phyloP scores from a whole-genome alignment of 2,797 vertebrate species.

The Netta rufina region DNA sequence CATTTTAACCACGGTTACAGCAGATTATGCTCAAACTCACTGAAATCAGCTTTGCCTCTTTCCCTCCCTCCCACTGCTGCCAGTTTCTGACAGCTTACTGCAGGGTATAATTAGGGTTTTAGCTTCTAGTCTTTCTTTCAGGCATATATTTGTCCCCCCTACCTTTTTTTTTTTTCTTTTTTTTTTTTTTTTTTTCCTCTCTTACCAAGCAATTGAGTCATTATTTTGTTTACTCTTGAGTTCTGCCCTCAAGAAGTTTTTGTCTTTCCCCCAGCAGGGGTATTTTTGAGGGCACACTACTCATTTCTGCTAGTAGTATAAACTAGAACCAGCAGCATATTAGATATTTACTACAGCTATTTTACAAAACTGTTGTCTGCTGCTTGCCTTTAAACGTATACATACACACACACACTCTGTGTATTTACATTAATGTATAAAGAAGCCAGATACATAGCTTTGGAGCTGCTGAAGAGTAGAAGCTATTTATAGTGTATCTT shows the following conservation, averaged over 20 bases:
- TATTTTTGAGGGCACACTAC: not conserved
- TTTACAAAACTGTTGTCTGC: slow-evolving; percentile 8
- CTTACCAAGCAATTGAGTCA: not conserved
- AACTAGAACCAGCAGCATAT: not conserved
- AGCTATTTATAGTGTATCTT: slow-evolving; percentile 32
- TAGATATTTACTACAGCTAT: not conserved
- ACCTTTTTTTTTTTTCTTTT: not conserved
- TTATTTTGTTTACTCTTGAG: not conserved
- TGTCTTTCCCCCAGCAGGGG: not conserved
- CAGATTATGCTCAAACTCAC: slow-evolving; percentile 40
- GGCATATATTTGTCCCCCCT: not conserved
- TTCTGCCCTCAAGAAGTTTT: slow-evolving; percentile 27
- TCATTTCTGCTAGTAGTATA: not conserved
- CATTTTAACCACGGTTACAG: slow-evolving; percentile 47
- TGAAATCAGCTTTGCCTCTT: slow-evolving; percentile 54
- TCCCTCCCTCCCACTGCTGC: slow-evolving; percentile 63
- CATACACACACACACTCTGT: not conserved
- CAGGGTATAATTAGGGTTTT: slow-evolving; percentile 68
- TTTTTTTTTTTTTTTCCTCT: too few species aligned
- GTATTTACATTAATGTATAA: not conserved
- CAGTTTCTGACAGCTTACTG: slow-evolving; percentile 68
- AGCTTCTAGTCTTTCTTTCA: slow-evolving; percentile 53
- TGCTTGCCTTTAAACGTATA: not conserved
- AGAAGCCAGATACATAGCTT: not conserved
- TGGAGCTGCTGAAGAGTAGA: not conserved